A percentile compares a stretch with the other conserved stretches of the same genome.
Evolutionary conservation across 92 coral and sea anemone species (phyloP).

Genomic region (Nematostella vectensis): DNA sequence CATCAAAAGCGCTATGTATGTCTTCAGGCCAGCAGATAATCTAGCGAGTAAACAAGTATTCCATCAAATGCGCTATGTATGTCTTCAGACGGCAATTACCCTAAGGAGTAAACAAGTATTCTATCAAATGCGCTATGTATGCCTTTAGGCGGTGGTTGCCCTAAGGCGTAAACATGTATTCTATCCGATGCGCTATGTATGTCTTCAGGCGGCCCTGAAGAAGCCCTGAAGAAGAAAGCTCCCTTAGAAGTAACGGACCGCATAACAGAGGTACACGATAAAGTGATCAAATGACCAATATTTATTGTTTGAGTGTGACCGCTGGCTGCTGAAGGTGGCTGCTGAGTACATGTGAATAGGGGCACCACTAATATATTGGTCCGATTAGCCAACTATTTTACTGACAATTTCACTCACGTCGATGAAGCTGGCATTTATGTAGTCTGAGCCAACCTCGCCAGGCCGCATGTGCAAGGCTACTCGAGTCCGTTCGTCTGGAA

Average conservation of each 20-base stretch:
- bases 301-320: too few relatives aligned
- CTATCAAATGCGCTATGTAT: neutral
- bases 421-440: conserved; percentile 84
- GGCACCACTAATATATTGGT: too few relatives aligned
- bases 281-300: too few relatives aligned
- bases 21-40: neutral
- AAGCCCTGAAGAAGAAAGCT: too few relatives aligned
- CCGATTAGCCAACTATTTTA: too few relatives aligned
- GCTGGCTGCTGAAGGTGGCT: too few relatives aligned
- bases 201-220: conserved; percentile 81
- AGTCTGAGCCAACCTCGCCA: conserved; percentile 87
- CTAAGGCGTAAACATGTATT: too few relatives aligned
- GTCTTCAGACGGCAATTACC: conserved; percentile 85
- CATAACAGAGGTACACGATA: too few relatives aligned
- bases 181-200: conserved; percentile 82
- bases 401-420: conserved; percentile 78
- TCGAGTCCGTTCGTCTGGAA: conserved; percentile 75
- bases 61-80: conserved; percentile 82
- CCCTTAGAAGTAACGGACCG: too few relatives aligned
- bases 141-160: neutral
- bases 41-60: too few relatives aligned
- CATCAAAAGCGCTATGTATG: neutral
- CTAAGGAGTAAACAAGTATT: conserved; percentile 13
- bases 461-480: conserved; percentile 88
- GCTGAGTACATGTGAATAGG: too few relatives aligned